A percentile compares a stretch with the other conserved stretches of the same genome.
phyloP scores from a whole-genome alignment of 2,888 invertebrate genomes.

The Meandrusa payeni region DNA sequence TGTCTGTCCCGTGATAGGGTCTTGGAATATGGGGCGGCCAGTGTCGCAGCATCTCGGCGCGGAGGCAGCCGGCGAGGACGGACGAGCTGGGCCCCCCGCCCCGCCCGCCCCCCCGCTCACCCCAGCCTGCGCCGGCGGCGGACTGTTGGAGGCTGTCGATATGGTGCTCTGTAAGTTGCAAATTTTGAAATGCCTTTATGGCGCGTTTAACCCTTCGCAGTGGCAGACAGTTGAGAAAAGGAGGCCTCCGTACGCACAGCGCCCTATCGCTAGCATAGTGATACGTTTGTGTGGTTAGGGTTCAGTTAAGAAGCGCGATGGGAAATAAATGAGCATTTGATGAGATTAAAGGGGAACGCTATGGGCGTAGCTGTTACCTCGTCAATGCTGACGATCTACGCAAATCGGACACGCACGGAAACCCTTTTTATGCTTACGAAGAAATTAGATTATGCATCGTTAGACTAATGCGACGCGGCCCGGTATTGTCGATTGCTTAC shows the following conservation, averaged over 20 bases:
- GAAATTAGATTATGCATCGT: conserved; percentile 43
- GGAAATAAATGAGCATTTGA: conserved; percentile 70
- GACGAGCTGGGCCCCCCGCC: conserved; percentile 74
- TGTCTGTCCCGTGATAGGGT: conserved; percentile 93
- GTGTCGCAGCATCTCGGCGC: conserved; percentile 93
- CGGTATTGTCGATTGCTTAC: conserved; percentile 52
- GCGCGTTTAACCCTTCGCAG: conserved; percentile 74
- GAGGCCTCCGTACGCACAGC: conserved; percentile 73
- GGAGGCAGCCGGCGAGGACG: conserved; percentile 76
- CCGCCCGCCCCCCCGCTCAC: conserved; percentile 75
- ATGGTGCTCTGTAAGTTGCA: conserved; percentile 82
- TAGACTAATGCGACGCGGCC: conserved; percentile 52
- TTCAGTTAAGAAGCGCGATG: conserved; percentile 28
- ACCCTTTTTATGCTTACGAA: conserved; percentile 42
- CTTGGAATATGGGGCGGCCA: conserved; percentile 93
- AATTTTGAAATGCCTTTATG: conserved; percentile 80
- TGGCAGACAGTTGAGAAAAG: conserved; percentile 45
- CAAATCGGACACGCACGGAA: conserved; percentile 55
- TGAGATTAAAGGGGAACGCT: conserved; percentile 46
- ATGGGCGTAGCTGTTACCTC: conserved; percentile 61
- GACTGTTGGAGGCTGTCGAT: conserved; percentile 87
- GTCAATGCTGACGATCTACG: conserved; percentile 47
- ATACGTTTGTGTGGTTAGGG: conserved; percentile 50
- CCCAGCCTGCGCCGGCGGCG: conserved; percentile 82
- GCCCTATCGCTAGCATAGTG: conserved; percentile 50